phyloP scores from a whole-genome alignment of 2,113 vertebrate genomes.

The Seriola aureovittata region DNA sequence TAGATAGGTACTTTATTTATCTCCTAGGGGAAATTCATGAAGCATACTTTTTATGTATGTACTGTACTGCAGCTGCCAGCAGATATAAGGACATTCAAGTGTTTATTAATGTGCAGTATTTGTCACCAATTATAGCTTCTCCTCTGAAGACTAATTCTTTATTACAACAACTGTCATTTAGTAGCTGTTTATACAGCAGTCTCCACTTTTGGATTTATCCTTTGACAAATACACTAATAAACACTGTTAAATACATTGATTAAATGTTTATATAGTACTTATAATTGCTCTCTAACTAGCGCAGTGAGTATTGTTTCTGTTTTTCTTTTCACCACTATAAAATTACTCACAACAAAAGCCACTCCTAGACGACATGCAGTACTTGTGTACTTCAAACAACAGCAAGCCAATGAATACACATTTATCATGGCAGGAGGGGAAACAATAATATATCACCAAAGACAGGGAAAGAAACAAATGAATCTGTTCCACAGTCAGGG shows the following conservation, averaged over 20 bases:
- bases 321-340: background rate
- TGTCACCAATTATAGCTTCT: too few species aligned
- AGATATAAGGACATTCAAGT: too few species aligned
- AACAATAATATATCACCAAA: constrained; percentile 7
- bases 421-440: constrained; percentile 11
- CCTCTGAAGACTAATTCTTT: too few species aligned
- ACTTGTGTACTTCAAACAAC: background rate
- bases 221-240: background rate
- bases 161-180: too few species aligned
- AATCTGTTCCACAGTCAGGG: constrained; percentile 2
- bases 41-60: too few species aligned
- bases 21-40: too few species aligned
- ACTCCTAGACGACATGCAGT: background rate
- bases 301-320: background rate
- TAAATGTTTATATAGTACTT: background rate
- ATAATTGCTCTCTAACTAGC: background rate
- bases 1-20: too few species aligned
- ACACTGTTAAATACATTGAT: background rate
- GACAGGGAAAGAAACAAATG: constrained; percentile 11
- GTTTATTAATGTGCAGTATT: too few species aligned
- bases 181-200: too few species aligned
- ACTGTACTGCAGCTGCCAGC: too few species aligned
- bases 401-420: background rate
- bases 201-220: too few species aligned
- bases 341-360: background rate